Conservation (phyloP, 2,797 vertebrate genomes). For the Tadarida brasiliensis region DNA sequence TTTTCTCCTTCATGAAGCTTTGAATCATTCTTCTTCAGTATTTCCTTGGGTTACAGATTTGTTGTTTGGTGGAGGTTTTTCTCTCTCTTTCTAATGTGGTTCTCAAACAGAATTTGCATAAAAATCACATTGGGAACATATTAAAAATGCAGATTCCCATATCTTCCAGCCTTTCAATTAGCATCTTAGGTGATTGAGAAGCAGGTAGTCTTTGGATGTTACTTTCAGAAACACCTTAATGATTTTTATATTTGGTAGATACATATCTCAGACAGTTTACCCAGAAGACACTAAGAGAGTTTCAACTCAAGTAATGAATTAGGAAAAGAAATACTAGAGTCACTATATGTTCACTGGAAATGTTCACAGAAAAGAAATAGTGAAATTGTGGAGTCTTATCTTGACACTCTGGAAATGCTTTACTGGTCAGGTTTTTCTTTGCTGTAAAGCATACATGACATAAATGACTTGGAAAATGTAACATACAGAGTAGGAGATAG, state of each 20-base stretch:
- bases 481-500: not conserved
- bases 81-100: not conserved
- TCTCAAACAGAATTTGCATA: slow-evolving; percentile 54
- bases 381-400: not conserved
- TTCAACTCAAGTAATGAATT: slow-evolving; percentile 45
- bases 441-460: not conserved
- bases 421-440: slow-evolving; percentile 57
- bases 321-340: slow-evolving; percentile 45
- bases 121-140: slow-evolving; percentile 33
- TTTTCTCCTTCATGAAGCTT: slow-evolving; percentile 25
- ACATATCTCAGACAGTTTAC: slow-evolving; percentile 8
- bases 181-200: slow-evolving; percentile 7
- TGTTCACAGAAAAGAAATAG: slow-evolving; percentile 44
- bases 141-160: slow-evolving; percentile 37
- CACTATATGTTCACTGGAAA: not conserved
- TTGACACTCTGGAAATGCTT: slow-evolving; percentile 32
- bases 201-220: not conserved
- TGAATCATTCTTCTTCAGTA: slow-evolving; percentile 40
- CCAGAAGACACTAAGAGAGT: not conserved
- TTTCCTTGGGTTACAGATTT: slow-evolving; percentile 59
- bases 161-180: slow-evolving; percentile 43
- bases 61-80: not conserved
- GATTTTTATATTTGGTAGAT: slow-evolving; percentile 61
- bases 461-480: slow-evolving; percentile 50
- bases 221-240: slow-evolving; percentile 37